Evolutionary conservation across 2,888 invertebrate genomes (phyloP).

Genomic region (Pelosia muscerda): DNA sequence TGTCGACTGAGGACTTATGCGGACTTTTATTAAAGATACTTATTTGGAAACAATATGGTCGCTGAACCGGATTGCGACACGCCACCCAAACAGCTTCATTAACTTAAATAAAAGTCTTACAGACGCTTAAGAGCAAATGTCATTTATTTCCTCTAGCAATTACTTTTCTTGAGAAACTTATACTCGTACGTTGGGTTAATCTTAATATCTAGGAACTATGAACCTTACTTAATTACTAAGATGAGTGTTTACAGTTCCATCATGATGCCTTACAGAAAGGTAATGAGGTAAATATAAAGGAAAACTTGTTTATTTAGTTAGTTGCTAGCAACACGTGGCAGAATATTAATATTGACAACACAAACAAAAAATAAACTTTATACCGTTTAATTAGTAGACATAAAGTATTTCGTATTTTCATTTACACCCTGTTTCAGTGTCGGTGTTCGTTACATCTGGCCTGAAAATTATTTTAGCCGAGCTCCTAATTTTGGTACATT

Average conservation of each 20-base stretch:
- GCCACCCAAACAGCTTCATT: constrained; percentile 46
- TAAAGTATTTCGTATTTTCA: constrained; percentile 58
- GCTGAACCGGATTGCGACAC: constrained; percentile 47
- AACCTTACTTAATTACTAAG: background rate
- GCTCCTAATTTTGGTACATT: constrained; percentile 86
- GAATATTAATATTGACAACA: constrained; percentile 36
- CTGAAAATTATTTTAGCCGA: constrained; percentile 83
- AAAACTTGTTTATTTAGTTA: constrained; percentile 17
- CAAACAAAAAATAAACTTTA: constrained; percentile 36
- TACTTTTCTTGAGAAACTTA: constrained; percentile 20
- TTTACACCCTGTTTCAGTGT: constrained; percentile 56
- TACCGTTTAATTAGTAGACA: constrained; percentile 56
- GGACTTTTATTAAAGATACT: constrained; percentile 78
- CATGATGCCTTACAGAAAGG: constrained; percentile 14
- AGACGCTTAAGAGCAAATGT: constrained; percentile 19
- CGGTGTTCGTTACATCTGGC: constrained; percentile 75
- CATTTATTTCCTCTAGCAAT: constrained; percentile 24
- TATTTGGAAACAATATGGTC: constrained; percentile 68
- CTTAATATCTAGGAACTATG: background rate
- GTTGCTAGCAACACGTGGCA: constrained; percentile 32
- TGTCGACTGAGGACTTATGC: constrained; percentile 69
- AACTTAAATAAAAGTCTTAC: constrained; percentile 29
- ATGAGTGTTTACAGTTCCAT: constrained; percentile 19
- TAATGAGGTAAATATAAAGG: constrained; percentile 11
- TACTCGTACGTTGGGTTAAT: background rate